Evolutionary conservation across 2,888 invertebrate species (phyloP), one percentile per base, ranked within the genome.

Genomic region (Gastracanthus pulcherrimus): DNA sequence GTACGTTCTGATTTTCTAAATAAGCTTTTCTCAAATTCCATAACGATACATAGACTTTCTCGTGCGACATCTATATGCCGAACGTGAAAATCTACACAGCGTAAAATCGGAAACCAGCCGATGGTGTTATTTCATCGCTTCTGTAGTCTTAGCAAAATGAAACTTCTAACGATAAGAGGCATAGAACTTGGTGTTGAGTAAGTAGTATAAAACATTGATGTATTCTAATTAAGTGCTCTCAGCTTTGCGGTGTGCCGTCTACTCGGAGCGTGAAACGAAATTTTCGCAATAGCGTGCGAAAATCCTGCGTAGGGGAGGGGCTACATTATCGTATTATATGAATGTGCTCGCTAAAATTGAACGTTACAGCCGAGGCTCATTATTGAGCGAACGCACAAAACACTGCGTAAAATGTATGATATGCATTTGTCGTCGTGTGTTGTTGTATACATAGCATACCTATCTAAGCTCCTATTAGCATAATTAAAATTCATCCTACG

Each of bases 401-500:
- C 16, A 45, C 11, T 7, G 38, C 23, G 51, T 36, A 23, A 29
- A 34, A 48, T 31, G 19, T 36, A 55, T 19, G 48, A 51, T 23
- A 23, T 26, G 6, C 16, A 13, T 36, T n/a, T 45, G 58, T 69
- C n/a, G 29, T 60, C 16, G 58, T 31, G 58, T 58, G 55, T 58
- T 11, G 13, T 48, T 62, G 41, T 75, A 19, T 48, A 29, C 34
- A 31, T 19, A 36, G 51, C 29, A n/a, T 51, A 5, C 26, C 48
- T 62, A 38, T 62, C 69, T 62, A 80, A 69, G 67, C 58, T 67
- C 36, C 62, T 70, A 75, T 80, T 80, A 80, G 62, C 70, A 71
- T 71, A 76, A 76, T 70, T 62, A 76, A 64, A 70, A 64, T 58
- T 76, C 55, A 69, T 69, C 62, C 34, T 19, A 11, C 26, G 26